These are phyloP conservation scores for Polypterus bichir DNA, from an alignment of 2,113 vertebrate genomes.

Conservation along the genomic window DNA sequence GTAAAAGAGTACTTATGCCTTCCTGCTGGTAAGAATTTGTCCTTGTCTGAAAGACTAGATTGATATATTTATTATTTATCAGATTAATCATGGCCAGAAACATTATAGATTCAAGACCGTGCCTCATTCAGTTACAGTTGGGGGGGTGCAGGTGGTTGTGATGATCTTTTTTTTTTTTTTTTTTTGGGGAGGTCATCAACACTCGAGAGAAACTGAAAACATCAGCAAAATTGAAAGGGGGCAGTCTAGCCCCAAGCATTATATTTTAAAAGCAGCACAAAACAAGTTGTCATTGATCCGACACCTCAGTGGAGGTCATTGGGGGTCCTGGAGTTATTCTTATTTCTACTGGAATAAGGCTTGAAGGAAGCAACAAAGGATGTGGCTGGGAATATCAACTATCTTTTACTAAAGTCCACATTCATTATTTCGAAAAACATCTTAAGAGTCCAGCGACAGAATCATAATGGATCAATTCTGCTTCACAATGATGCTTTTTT, in stretches of 20 bases:
- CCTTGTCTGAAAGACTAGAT: conserved; percentile 98
- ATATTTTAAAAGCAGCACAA: conserved; percentile 25
- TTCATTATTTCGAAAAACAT: conserved; percentile 29
- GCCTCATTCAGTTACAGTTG: conserved; percentile 47
- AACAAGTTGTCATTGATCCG: conserved; percentile 44
- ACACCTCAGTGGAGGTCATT: conserved; percentile 38
- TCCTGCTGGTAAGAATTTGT: conserved; percentile 98
- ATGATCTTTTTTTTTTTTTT: conserved; percentile 37
- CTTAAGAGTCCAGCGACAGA: conserved; percentile 19
- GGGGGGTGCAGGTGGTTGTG: conserved; percentile 37
- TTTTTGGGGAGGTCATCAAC: conserved; percentile 29
- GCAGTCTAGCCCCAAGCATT: conserved; percentile 33
- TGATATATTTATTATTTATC: conserved; percentile 99
- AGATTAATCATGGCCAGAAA: conserved; percentile 96
- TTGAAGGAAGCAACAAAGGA: conserved; percentile 35
- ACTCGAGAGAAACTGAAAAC: conserved; percentile 27
- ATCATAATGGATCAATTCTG: conserved; percentile 29
- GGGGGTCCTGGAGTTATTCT: conserved; percentile 58
- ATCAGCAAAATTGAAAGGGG: conserved; percentile 29
- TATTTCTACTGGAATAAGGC: conserved; percentile 55
- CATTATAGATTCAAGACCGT: conserved; percentile 71
- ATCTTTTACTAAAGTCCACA: conserved; percentile 22
- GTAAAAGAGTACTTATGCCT: conserved; percentile 79
- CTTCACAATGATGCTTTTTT: conserved; percentile 5
- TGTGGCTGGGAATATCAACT: conserved; percentile 30